Percentiles rank a stretch among this genome's conserved stretches.
Conservation (phyloP, 2,888 invertebrate species). For the Agrotis ipsilon region DNA sequence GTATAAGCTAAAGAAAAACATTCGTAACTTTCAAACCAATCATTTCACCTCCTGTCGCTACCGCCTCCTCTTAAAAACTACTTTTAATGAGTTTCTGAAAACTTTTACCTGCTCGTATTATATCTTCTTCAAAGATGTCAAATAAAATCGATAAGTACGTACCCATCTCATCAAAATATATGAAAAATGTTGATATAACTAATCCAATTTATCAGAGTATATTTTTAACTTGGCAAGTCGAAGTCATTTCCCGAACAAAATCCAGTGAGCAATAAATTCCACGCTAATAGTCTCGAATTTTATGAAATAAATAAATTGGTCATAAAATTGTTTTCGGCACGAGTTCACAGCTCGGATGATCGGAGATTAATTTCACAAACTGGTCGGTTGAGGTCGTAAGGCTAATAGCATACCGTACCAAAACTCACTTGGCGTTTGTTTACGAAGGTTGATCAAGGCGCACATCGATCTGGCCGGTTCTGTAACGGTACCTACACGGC, state of each 20-base stretch:
- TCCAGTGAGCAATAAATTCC: conserved; percentile 57
- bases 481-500: conserved; percentile 77
- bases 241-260: conserved; percentile 22
- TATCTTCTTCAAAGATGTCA: conserved; percentile 16
- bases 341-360: conserved; percentile 52
- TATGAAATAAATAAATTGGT: conserved; percentile 51
- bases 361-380: conserved; percentile 69
- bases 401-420: conserved; percentile 59
- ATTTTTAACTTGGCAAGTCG: conserved; percentile 20
- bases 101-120: conserved; percentile 24
- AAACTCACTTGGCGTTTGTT: conserved; percentile 68
- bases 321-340: conserved; percentile 60
- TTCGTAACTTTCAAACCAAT: conserved; percentile 45
- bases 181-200: conserved; percentile 2
- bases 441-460: conserved; percentile 66
- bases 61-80: conserved; percentile 43
- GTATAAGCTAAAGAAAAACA: conserved; percentile 15
- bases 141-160: conserved; percentile 14
- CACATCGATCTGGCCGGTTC: conserved; percentile 64
- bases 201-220: conserved; percentile 16
- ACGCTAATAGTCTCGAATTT: conserved; percentile 44
- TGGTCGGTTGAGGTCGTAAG: conserved; percentile 68
- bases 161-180: conserved; percentile 18
- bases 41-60: conserved; percentile 10
- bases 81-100: conserved; percentile 49